Base-by-base conservation (phyloP, 30 jellyfish, hydroid and myxozoan genomes). In the Aurelia sp. region DNA sequence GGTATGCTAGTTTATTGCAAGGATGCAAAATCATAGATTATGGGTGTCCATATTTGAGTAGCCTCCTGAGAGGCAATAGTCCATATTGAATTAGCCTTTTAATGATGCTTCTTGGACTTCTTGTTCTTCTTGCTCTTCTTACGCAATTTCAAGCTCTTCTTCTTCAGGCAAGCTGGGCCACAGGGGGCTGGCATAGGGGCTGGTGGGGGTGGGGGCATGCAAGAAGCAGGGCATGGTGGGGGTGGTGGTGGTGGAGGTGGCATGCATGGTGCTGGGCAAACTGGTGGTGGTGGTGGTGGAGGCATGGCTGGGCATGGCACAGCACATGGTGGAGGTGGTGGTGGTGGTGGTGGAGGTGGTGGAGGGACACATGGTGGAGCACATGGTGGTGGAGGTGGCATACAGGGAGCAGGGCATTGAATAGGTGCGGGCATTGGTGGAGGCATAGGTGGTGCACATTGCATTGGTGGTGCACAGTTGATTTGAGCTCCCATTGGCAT, bases 251-350 rank as follows among this genome's bases (percentile, higher is more conserved):
- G 89, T 71, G 97, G 89, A 65, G 97, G 92, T 12, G 97, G 95
- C 76, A 76, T 67, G 60, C 87, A 86, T 61, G 97, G 86, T 6
- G 93, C 89, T 74, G 93, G 90, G 84, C 92, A 81, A 59, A 66
- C 85, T 40, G 90, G 90, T 89, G 93, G 93, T 62, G 89, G 97
- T 76, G 97, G 97, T 78, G 98, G 98, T 52, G 96, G 93, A 65
- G 92, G 95, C 89, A 83, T 79, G 75, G 89, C 81, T 79, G 96
- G 93, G 74, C 91, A 82, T 64, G 96, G 96, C 65, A 76, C 48
- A n/a, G 89, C 84, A 47, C 86, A 73, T 71, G 93, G 90, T 66
- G 93, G 93, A 8, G 97, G 93, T 8, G 97, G 93, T 62, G 97
- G 91, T 57, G 96, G 90, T 48, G 90, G 85, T 86, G 90, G 90